Evolutionary conservation across 2,113 vertebrate genomes (phyloP).

Genomic region (Phoxinus phoxinus): DNA sequence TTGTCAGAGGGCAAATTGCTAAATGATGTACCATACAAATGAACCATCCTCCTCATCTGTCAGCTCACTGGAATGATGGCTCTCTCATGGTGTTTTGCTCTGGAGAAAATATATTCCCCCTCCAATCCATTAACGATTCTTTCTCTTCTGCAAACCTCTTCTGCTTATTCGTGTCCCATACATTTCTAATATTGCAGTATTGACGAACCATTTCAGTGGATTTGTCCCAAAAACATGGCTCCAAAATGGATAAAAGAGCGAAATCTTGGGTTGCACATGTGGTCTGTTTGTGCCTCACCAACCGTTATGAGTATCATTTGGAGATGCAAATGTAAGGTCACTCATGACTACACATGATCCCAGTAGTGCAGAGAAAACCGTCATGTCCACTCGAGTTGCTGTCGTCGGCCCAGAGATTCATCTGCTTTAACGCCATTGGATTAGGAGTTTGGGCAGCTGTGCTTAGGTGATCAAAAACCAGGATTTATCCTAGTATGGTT

Average conservation of each 20-base stretch:
- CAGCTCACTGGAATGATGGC: slow-evolving; percentile 51
- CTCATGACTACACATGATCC: slow-evolving; percentile 34
- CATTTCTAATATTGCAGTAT: slow-evolving; percentile 41
- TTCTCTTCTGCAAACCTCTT: slow-evolving; percentile 41
- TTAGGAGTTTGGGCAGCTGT: slow-evolving; percentile 48
- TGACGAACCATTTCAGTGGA: slow-evolving; percentile 30
- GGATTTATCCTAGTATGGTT: slow-evolving; percentile 30
- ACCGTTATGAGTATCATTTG: slow-evolving; percentile 21
- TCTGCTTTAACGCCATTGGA: slow-evolving; percentile 48
- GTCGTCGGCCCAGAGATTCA: slow-evolving; percentile 35
- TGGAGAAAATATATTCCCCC: slow-evolving; percentile 44
- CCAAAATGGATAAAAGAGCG: background rate
- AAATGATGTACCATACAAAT: slow-evolving; percentile 59
- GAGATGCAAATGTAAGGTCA: slow-evolving; percentile 48
- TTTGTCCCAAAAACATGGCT: background rate
- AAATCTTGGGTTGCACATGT: background rate
- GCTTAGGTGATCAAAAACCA: slow-evolving; percentile 50
- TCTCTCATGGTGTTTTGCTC: slow-evolving; percentile 51
- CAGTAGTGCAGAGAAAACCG: slow-evolving; percentile 27
- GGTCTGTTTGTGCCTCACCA: background rate
- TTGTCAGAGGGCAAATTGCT: slow-evolving; percentile 60
- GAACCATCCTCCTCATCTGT: slow-evolving; percentile 53
- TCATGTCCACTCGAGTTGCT: background rate
- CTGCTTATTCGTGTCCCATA: slow-evolving; percentile 26
- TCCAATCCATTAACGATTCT: slow-evolving; percentile 51